Base-by-base conservation (phyloP, 2,797 vertebrate genomes). In the Betta splendens region DNA sequence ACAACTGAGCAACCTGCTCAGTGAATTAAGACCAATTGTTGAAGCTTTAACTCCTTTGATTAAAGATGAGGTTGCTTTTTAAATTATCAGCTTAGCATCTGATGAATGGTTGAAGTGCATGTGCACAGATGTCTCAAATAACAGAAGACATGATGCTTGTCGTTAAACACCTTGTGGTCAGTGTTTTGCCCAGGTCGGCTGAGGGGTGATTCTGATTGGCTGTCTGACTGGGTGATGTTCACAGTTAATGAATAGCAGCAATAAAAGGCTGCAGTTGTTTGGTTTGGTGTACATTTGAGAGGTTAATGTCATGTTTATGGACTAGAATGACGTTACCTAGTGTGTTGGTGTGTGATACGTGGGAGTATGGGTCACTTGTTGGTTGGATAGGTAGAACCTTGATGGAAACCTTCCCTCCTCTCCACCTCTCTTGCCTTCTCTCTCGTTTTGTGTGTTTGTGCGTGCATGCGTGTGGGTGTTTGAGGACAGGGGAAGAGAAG, bases 131-230 rank as follows among this genome's bases (percentile, higher is more conserved):
- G 5, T 32, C 32, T 32, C 32, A 4, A 13, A 32, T 12, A 44
- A 45, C 9, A 38, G 53, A 63, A 58, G 53, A 69, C 51, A 46
- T 58, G 57, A 28, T 31, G 23, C 13, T 49, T 25, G 4, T 40
- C 5, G 5, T 33, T 3, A 6, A 21, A 17, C 25, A 6, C 32
- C 18, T 26, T 31, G n/a, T 33, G 5, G 40, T 40, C 20, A 29
- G 29, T 47, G 64, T 72, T 81, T 78, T 81, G 68, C 72, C 75
- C 66, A 60, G 72, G 67, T 83, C 29, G 15, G 64, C 59, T 32
- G 38, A 55, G 50, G 55, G 51, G 31, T 76, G 60, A 39, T 17
- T 78, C 54, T 59, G 52, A 63, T 60, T 66, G 62, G 56, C 49
- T 63, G 47, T 65, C 21, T 75, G 57, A 59, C 40, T 75, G 69